Evolutionary conservation across 2,113 vertebrate genomes (phyloP), one percentile per base, ranked within the genome.

Genomic region (Rhizomys pruinosus): DNA sequence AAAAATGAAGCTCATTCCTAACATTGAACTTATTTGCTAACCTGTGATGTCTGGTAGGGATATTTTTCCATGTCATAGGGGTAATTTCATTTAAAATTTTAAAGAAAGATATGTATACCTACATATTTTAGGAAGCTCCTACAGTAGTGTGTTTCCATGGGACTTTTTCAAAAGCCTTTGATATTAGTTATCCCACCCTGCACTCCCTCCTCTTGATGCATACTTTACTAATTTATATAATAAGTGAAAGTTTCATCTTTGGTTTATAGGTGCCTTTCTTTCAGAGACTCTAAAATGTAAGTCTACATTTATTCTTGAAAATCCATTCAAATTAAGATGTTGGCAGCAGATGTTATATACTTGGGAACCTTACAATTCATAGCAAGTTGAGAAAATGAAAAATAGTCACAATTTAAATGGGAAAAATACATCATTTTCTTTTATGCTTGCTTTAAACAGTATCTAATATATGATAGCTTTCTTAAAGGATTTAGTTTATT

Each of bases 391-490:
- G 61, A 79, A 87, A 94, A 81, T 77, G 72, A n/a, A n/a, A n/a
- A n/a, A 0, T n/a, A 84, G 69, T 22, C 78, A 92, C 42, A 72
- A 72, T 74, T 77, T 90, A 91, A 92, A 64, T 89, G 37, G 7
- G 63, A 66, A 78, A 84, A 85, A 66, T 64, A 29, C 55, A 12
- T 29, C 44, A 77, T 66, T 96, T 89, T 73, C 69, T 59, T 63
- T 78, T 72, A 23, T 23, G 13, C 87, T 81, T 55, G 15, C 34
- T 89, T 78, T 63, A 94, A 69, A 92, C 39, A 16, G 76, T 63
- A 64, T 2, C 19, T 73, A 12, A 90, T 79, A 86, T 92, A 55
- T 17, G 72, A 13, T 68, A 89, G 25, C 9, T 89, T 76, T 92
- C 12, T 22, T 72, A 66, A 61, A 42, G 13, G 84, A 71, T 68